phyloP scores from a whole-genome alignment of 2,113 vertebrate species.

The Choloepus hoffmanni region DNA sequence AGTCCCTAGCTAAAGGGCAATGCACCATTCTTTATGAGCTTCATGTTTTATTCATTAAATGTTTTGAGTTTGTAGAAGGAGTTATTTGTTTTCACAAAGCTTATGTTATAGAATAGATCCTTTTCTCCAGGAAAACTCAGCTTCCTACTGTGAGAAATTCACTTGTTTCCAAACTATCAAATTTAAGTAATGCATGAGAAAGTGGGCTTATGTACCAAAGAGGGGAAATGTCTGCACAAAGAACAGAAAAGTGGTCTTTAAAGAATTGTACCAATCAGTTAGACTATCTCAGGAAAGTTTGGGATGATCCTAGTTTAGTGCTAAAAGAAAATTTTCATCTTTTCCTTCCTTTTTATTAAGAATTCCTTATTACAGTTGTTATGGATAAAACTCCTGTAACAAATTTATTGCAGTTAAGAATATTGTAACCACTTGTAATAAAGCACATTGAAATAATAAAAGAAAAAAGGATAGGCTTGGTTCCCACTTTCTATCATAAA shows the following conservation, averaged over 20 bases:
- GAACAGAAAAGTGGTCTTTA: fast-evolving
- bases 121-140: constrained; percentile 73
- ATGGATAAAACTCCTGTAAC: neutral
- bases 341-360: neutral
- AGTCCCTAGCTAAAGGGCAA: constrained; percentile 67
- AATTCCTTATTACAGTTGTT: neutral
- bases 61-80: constrained; percentile 67
- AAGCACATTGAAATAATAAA: neutral
- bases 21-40: constrained; percentile 37
- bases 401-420: neutral
- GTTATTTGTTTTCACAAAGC: constrained; percentile 68
- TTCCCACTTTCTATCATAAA: neutral
- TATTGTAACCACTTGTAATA: neutral
- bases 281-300: constrained; percentile 16
- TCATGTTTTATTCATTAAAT: constrained; percentile 84
- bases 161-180: constrained; percentile 72
- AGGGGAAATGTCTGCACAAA: neutral
- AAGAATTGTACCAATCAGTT: neutral
- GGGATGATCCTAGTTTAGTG: neutral
- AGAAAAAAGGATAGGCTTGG: neutral
- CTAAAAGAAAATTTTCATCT: neutral
- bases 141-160: constrained; percentile 70
- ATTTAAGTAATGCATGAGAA: constrained; percentile 67
- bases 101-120: constrained; percentile 71
- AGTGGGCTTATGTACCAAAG: constrained; percentile 31